phyloP scores from a whole-genome alignment of 2,888 invertebrate genomes.

The Aspidapion aeneum region DNA sequence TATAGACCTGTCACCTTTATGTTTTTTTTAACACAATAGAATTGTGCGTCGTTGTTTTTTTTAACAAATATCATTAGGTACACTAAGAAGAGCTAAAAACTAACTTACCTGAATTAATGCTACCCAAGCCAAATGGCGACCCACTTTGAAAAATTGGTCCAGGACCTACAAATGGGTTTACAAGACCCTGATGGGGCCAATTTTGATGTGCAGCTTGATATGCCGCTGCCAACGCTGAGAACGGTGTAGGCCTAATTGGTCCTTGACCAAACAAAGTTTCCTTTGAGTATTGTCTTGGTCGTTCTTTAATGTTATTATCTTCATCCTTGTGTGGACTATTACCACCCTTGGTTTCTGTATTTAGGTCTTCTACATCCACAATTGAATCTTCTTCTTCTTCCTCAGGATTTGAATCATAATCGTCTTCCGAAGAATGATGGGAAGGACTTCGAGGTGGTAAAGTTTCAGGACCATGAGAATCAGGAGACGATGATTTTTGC shows the following conservation, averaged over 20 bases:
- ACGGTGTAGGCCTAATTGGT: slow-evolving; percentile 73
- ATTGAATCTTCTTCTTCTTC: slow-evolving; percentile 60
- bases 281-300: slow-evolving; percentile 33
- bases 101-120: slow-evolving; percentile 51
- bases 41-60: too few species aligned
- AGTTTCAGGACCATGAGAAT: slow-evolving; percentile 51
- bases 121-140: slow-evolving; percentile 48
- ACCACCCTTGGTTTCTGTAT: slow-evolving; percentile 50
- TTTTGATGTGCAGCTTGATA: slow-evolving; percentile 48
- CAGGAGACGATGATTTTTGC: slow-evolving; percentile 50
- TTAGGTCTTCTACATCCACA: slow-evolving; percentile 78
- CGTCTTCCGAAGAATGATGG: slow-evolving; percentile 57
- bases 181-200: slow-evolving; percentile 57
- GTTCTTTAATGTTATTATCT: slow-evolving; percentile 27
- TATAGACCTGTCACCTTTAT: too few species aligned
- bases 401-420: slow-evolving; percentile 68
- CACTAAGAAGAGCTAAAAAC: too few species aligned
- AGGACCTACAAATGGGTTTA: slow-evolving; percentile 54
- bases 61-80: too few species aligned
- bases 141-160: slow-evolving; percentile 66
- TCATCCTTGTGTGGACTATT: slow-evolving; percentile 36
- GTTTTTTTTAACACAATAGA: too few species aligned
- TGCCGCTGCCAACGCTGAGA: slow-evolving; percentile 70
- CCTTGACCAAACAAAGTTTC: slow-evolving; percentile 50
- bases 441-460: slow-evolving; percentile 43